A percentile compares a stretch with the other conserved stretches of the same genome.
Conservation (phyloP, 2,113 vertebrate species). For the Channa argus region DNA sequence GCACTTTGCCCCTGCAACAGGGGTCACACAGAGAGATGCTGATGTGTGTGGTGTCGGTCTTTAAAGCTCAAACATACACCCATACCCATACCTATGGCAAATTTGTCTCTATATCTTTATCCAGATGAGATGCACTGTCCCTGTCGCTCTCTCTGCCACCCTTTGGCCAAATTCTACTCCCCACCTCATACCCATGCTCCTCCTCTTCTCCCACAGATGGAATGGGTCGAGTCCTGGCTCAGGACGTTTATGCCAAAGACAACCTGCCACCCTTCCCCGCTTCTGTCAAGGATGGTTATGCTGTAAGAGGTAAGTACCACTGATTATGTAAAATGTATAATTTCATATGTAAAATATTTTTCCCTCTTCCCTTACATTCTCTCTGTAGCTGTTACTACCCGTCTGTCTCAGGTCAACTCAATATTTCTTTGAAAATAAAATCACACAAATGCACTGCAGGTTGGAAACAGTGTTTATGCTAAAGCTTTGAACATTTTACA, state of each 20-base stretch:
- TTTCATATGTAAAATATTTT: background rate
- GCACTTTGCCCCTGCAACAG: slow-evolving; percentile 20
- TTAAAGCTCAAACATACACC: slow-evolving; percentile 6
- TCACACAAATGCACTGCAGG: too few relatives aligned
- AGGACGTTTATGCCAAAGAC: slow-evolving; percentile 99
- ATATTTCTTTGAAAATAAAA: background rate
- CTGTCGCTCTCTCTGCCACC: slow-evolving; percentile 13
- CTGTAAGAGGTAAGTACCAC: slow-evolving; percentile 92
- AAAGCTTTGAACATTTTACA: too few relatives aligned
- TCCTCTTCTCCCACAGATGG: slow-evolving; percentile 86
- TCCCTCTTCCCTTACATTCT: background rate
- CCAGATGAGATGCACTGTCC: slow-evolving; percentile 16
- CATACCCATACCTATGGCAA: slow-evolving; percentile 37
- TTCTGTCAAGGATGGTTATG: slow-evolving; percentile 98
- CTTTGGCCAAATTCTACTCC: background rate
- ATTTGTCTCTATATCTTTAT: slow-evolving; percentile 43
- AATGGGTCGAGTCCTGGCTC: slow-evolving; percentile 98
- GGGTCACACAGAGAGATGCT: slow-evolving; percentile 40
- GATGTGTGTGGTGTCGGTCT: slow-evolving; percentile 45
- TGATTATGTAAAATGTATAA: background rate
- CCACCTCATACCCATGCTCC: slow-evolving; percentile 30
- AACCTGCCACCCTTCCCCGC: slow-evolving; percentile 98
- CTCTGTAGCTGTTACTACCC: too few relatives aligned
- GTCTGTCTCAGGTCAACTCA: background rate
- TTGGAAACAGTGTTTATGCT: too few relatives aligned